Evolutionary conservation across 2,113 vertebrate genomes (phyloP), one percentile per base, ranked within the genome.

Genomic region (Geothlypis trichas): DNA sequence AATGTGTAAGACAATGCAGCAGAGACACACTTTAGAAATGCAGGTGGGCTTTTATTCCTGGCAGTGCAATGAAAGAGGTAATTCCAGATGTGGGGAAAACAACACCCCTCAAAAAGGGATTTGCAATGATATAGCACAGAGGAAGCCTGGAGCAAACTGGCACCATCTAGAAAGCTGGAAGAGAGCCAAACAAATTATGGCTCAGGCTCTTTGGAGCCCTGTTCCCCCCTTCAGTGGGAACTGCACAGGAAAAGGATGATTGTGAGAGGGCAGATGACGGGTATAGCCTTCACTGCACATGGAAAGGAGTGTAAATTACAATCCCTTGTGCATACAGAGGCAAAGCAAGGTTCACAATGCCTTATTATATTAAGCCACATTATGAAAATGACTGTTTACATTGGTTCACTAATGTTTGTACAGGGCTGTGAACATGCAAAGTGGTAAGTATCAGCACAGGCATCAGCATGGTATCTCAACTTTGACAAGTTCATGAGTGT

Each of bases 301-400:
- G 84, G 66, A 89, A 57, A 76, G 46, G 6, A 26, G 54, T 80
- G 84, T 67, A 93, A 94, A 85, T 91, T 82, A 84, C 66, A 96
- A 58, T 87, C 84, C 77, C 74, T 76, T 82, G 66, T 82, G 78
- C 28, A 58, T 13, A 91, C 10, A 51, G 58, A 93, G 66, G 81
- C 28, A 49, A 93, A 84, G 28, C 20, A 84, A 95, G 77, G 69
- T 73, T 94, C 87, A 89, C 58, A 87, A 42, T 54, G 39, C 44
- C 51, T 61, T 66, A 87, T 41, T 91, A 73, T 83, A 80, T 69
- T 87, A 91, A 94, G 59, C 37, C 35, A 47, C 27, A 33, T 93
- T 79, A 95, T 69, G 63, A 89, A 96, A 96, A 91, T 89, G 28
- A 85, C 67, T 92, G 81, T 87, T 96, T 93, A 83, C 59, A 49